A percentile compares a stretch with the other conserved stretches of the same genome.
phyloP scores from a whole-genome alignment of 2,797 vertebrate genomes.

The Enteromius treurensis region DNA sequence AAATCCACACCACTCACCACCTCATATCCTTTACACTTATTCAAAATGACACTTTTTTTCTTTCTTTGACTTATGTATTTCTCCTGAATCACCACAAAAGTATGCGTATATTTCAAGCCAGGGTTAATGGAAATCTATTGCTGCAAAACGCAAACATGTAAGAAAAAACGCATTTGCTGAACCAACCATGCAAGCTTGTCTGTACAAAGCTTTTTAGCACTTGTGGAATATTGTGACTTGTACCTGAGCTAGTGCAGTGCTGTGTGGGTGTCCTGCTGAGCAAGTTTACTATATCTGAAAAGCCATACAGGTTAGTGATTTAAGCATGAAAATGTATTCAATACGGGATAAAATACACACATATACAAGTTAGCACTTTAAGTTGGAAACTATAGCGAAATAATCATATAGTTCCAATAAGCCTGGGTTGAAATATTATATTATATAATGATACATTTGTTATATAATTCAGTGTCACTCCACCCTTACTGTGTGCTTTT shows the following conservation, averaged over 20 bases:
- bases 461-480: conserved; percentile 1
- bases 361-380: background rate
- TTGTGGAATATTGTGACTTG: background rate
- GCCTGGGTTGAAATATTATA: background rate
- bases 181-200: background rate
- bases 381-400: background rate
- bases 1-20: background rate
- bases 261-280: background rate
- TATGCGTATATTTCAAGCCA: background rate
- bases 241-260: background rate
- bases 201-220: background rate
- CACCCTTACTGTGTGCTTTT: background rate
- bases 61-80: background rate
- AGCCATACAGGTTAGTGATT: background rate
- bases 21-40: background rate
- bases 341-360: background rate
- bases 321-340: background rate
- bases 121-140: background rate
- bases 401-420: background rate
- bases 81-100: background rate
- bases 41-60: background rate
- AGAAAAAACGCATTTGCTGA: background rate
- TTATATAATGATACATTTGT: background rate
- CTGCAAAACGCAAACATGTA: background rate
- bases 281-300: background rate